These are phyloP conservation scores for Anagyrus pseudococci DNA, from an alignment of 2,888 invertebrate genomes.

Conservation along the genomic window DNA sequence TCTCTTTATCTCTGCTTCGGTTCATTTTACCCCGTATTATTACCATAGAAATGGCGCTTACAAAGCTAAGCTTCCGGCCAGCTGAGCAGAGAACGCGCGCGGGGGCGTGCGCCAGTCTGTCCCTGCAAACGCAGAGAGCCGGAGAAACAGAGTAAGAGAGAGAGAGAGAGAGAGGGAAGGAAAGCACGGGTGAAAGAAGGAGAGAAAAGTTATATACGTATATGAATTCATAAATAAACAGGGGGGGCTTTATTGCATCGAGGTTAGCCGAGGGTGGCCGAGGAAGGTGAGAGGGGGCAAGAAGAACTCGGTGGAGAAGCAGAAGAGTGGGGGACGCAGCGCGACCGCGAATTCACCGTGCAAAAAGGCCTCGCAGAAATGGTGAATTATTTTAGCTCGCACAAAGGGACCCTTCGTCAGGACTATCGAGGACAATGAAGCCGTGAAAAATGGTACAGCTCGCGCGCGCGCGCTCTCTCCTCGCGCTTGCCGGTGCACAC, in stretches of 20 bases:
- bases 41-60: constrained; percentile 28
- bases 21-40: constrained; percentile 20
- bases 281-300: no score
- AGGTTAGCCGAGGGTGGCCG: no score
- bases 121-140: neutral
- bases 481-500: no score
- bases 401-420: constrained; percentile 45
- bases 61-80: constrained; percentile 12
- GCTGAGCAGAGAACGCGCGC: constrained; percentile 19
- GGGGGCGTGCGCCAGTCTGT: neutral
- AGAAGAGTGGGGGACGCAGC: no score
- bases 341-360: constrained; percentile 20
- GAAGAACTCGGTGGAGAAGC: constrained; percentile 10
- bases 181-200: neutral
- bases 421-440: constrained; percentile 47
- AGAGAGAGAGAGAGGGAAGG: constrained; percentile 24
- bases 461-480: constrained; percentile 29
- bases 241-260: constrained; percentile 33
- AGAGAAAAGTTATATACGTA: constrained; percentile 28
- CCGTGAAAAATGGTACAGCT: constrained; percentile 48
- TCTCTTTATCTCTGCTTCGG: constrained; percentile 11
- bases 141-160: constrained; percentile 9
- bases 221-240: constrained; percentile 39
- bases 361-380: constrained; percentile 25
- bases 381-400: constrained; percentile 43